Evolutionary conservation across 2,888 invertebrate species (phyloP), one percentile per base, ranked within the genome.

Genomic region (Netelia virgata): DNA sequence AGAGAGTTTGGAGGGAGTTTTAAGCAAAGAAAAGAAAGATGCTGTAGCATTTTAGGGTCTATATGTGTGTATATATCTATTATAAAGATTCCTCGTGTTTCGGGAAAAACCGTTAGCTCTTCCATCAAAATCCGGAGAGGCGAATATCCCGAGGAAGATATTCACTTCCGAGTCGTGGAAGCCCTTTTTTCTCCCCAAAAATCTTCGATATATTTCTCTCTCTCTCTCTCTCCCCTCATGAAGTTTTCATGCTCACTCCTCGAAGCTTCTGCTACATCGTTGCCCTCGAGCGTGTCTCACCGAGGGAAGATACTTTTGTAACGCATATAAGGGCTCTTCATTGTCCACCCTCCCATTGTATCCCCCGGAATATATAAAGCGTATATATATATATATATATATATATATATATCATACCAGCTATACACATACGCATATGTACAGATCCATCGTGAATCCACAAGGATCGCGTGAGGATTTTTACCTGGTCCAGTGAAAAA

Each of bases 401-500:
- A 11, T 63, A 23, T 55, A 41, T 70, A 59, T n/a, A n/a, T n/a
- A 66, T 28, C 28, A 28, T 28, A 28, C 3, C 28, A 28, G 28
- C 28, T 28, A 28, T 28, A 28, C 28, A 28, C 28, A 28, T 28
- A 47, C 69, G 59, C 63, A 57, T 55, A 64, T 66, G 66, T 66
- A 79, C 20, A 74, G 20, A 69, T 20, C 53, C 53, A 14, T 47
- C 57, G 75, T 70, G 53, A 55, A 78, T 20, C 73, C 77, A 75
- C 64, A 79, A 36, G 78, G 75, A 79, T 77, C 77, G 74, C 28
- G 70, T 55, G 55, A 81, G 73, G 75, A 78, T 81, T 83, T 89
- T 89, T 91, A 89, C 89, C 90, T 89, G 90, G 82, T 74, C 76
- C 55, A 72, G 84, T 86, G 81, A 83, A 90, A 88, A 88, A 88